A percentile compares a stretch with the other conserved stretches of the same genome.
Conservation (phyloP, 2,113 vertebrate species). For the Dasyprocta punctata region DNA sequence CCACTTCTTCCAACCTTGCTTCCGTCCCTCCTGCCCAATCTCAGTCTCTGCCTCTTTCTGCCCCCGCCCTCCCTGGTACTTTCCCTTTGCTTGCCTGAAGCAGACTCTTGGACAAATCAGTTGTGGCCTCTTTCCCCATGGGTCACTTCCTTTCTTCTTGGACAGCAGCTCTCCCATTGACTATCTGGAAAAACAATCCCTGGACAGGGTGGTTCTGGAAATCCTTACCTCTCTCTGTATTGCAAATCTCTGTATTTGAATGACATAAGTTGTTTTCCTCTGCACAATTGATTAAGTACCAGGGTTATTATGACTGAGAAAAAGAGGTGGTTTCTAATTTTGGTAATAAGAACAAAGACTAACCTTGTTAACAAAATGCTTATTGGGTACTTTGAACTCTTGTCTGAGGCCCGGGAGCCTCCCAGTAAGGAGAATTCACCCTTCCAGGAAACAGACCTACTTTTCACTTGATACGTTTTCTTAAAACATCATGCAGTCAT, state of each 20-base stretch:
- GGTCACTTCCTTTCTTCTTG: conserved; percentile 73
- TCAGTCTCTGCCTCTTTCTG: neutral
- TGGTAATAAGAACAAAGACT: conserved; percentile 36
- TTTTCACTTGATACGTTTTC: neutral
- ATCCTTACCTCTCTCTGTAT: conserved; percentile 8
- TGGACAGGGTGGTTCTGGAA: neutral
- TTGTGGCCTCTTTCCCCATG: conserved; percentile 34
- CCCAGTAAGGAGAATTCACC: neutral
- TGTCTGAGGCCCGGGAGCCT: neutral
- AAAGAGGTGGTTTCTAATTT: conserved; percentile 21
- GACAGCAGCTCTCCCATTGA: conserved; percentile 75
- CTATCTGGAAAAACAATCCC: conserved; percentile 56
- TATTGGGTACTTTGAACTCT: neutral
- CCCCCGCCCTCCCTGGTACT: neutral
- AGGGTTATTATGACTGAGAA: conserved; percentile 68
- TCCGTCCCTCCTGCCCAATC: neutral
- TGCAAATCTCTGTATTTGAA: conserved; percentile 15
- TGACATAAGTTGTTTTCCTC: conserved; percentile 60
- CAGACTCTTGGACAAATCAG: neutral
- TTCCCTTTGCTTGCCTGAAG: neutral
- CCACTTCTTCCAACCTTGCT: neutral
- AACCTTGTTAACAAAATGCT: conserved; percentile 27
- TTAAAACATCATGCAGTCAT: neutral
- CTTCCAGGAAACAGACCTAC: neutral
- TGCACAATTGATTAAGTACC: conserved; percentile 45